Base-by-base conservation (phyloP, 2,113 vertebrate species). In the Bagarius yarrelli region DNA sequence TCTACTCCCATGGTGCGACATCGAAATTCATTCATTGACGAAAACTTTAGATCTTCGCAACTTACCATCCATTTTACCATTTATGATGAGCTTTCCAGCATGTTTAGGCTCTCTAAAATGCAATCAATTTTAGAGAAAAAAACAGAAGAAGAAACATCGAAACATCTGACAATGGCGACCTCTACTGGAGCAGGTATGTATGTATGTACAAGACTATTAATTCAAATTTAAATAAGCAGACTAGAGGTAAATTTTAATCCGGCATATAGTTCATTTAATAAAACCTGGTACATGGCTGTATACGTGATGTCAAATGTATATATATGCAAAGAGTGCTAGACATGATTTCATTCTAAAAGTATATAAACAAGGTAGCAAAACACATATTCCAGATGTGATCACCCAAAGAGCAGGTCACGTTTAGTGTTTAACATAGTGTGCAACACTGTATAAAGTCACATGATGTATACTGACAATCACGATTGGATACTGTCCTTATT, bases 231-330 rank as follows among this genome's bases (percentile, higher is more conserved):
- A 72, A 73, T 50, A 72, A 30, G n/a, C 44, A 55, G 50, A 34
- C 50, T 52, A 71, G 44, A 71, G 9, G 25, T 19, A 69, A 1
- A 25, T 52, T 47, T 47, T 69, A 25, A 44, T 71, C 25, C 52
- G 21, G 8, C 25, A 30, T 53, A 53, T 4, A 71, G 44, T 15
- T 70, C n/a, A 70, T 70, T 47, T 70, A 50, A 70, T 50, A 70
- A 70, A 70, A 69, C 67, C 14, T 50, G 40, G 25, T 15, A 69
- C 66, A 27, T 1, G 40, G 3, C 44, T 47, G 44, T 47, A 50
- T 25, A 69, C 44, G 66, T 69, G 66, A 40, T 40, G 9, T 8
- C n/a, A n/a, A n/a, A 27, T 70, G 67, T 70, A 70, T 70, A 25
- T 69, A 69, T 47, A 69, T 25, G 66, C 67, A 15, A 40, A 47